Evolutionary conservation across 1,140 invertebrate species (phyloP), one percentile per base, ranked within the genome.

Genomic region (Hydropsyche tenuis): DNA sequence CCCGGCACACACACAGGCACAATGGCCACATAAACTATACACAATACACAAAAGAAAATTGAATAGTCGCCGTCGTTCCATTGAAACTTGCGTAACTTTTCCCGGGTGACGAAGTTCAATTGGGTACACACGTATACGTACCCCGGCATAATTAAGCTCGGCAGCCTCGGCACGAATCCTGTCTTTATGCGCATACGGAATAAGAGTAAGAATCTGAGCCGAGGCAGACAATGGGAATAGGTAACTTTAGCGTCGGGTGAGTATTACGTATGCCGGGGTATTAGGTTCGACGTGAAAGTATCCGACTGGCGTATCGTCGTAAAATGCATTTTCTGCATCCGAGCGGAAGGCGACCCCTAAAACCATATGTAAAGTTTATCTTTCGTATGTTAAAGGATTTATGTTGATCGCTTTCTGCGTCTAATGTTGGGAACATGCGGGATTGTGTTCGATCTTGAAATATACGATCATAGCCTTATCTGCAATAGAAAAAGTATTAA

Each of bases 101-200:
- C 23, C 75, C 53, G 69, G 63, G 69, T 72, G 73, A 68, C 73
- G 74, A 77, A 77, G 73, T 77, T 77, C 75, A 74, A 77, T 77
- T 77, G 73, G 72, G 74, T 77, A 73, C 74, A 73, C 63, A 73
- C 63, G 42, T 77, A 48, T 4, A 48, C 70, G 30, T 62, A 77
- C 69, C n/a, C 66, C 73, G 43, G 70, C 62, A 77, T 75, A 77
- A 77, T 77, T 77, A 73, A 75, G 72, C 66, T 62, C 11, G 9
- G 20, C n/a, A 22, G 9, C 27, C 20, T 46, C 23, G 48, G 3
- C 12, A 27, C 1, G 4, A 12, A 1, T 6, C 46, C 18, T 18
- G 9, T 4, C 37, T 18, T 53, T 20, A 23, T 30, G 30, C 9
- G 3, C 30, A 3, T 37, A 3, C 3, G 30, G 30, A 4, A 37